Conservation (phyloP, 2,113 vertebrate species). For the Alaudala cheleensis region DNA sequence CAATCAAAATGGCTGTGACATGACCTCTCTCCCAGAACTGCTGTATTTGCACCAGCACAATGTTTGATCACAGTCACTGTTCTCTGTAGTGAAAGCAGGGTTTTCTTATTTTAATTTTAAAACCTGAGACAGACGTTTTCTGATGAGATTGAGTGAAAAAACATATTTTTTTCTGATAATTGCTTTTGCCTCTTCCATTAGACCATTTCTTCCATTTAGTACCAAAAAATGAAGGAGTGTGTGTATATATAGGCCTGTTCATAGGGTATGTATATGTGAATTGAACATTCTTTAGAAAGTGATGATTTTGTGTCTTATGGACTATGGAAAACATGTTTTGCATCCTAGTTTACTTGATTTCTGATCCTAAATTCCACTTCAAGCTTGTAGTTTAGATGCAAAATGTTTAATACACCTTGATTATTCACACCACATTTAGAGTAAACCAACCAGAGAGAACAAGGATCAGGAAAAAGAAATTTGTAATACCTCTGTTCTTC, state of each 20-base stretch:
- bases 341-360: neutral
- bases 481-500: neutral
- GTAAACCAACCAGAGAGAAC: neutral
- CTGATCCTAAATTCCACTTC: neutral
- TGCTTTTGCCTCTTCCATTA: neutral
- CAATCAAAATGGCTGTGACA: neutral
- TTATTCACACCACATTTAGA: neutral
- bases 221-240: rapidly evolving
- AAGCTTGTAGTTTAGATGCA: neutral
- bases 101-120: neutral
- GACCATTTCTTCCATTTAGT: neutral
- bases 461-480: neutral
- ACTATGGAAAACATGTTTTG: neutral
- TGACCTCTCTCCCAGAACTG: neutral
- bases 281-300: neutral
- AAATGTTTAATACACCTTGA: neutral
- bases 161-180: neutral
- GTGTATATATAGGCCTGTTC: neutral
- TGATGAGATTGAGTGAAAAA: neutral
- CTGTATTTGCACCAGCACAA: neutral
- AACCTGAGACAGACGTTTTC: neutral
- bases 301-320: neutral
- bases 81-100: neutral
- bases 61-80: neutral
- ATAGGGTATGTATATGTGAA: neutral